phyloP scores from a whole-genome alignment of 2,888 invertebrate genomes.

The Caenorhabditis parvicauda region DNA sequence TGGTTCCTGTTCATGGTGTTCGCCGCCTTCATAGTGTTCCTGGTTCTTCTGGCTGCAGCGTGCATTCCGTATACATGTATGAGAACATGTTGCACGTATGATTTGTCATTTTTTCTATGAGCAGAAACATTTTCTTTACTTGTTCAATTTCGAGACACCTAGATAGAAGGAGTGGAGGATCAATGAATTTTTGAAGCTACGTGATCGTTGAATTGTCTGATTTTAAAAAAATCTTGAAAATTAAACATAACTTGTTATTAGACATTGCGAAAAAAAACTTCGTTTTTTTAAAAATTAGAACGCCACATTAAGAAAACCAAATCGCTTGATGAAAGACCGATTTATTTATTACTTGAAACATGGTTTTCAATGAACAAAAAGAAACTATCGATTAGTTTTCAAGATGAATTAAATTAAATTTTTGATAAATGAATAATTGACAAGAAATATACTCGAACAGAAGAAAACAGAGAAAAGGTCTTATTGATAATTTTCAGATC shows the following conservation, averaged over 20 bases:
- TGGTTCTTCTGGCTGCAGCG: constrained; percentile 30
- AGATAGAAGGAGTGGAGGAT: background rate
- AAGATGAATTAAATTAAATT: background rate
- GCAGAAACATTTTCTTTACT: too few species aligned
- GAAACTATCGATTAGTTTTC: too few species aligned
- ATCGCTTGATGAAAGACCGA: too few species aligned
- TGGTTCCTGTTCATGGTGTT: constrained; percentile 20
- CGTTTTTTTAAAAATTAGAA: too few species aligned
- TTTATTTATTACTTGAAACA: too few species aligned
- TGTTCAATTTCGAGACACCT: background rate
- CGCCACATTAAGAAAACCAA: too few species aligned
- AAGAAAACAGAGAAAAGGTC: too few species aligned
- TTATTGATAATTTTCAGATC: background rate
- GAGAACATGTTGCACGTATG: constrained; percentile 21
- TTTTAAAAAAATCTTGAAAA: background rate
- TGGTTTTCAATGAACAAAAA: too few species aligned
- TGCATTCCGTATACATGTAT: constrained; percentile 38
- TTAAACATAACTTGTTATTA: background rate
- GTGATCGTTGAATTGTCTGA: background rate
- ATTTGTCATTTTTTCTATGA: too few species aligned
- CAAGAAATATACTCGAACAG: background rate
- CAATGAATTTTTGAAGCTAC: background rate
- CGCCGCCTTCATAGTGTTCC: constrained; percentile 21
- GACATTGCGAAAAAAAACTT: too few species aligned
- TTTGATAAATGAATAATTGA: background rate